These are phyloP conservation scores for Spermophilus dauricus DNA, from an alignment of 2,113 vertebrate species.

Conservation along the genomic window DNA sequence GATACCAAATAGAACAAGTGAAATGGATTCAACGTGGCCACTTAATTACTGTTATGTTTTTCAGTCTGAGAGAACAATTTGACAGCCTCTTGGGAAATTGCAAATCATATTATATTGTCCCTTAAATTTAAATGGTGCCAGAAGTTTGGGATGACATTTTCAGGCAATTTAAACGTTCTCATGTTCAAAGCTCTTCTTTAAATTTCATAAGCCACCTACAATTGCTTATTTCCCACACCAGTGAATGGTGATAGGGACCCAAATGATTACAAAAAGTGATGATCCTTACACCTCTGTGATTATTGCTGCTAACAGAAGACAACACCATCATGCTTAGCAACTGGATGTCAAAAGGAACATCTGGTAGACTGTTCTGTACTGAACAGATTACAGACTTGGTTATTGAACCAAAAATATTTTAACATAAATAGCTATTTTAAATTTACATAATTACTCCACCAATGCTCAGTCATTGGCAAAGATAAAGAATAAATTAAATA, in stretches of 20 bases:
- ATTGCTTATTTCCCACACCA: constrained; percentile 89
- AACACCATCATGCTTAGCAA: constrained; percentile 59
- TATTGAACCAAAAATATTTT: constrained; percentile 76
- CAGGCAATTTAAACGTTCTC: constrained; percentile 72
- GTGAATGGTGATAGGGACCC: constrained; percentile 81
- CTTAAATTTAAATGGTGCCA: constrained; percentile 75
- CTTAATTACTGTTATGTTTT: background rate
- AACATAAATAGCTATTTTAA: constrained; percentile 58
- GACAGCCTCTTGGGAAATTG: constrained; percentile 9
- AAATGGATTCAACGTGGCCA: background rate
- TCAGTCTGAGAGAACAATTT: constrained; percentile 32
- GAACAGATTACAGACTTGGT: constrained; percentile 71
- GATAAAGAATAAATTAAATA: constrained; percentile 51
- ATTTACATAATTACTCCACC: constrained; percentile 1
- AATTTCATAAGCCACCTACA: constrained; percentile 84
- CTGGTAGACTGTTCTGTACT: constrained; percentile 76
- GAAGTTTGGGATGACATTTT: constrained; percentile 69
- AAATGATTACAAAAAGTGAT: constrained; percentile 85
- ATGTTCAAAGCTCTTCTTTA: constrained; percentile 79
- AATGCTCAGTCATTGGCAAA: background rate
- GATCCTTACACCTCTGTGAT: constrained; percentile 80
- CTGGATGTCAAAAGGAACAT: constrained; percentile 78
- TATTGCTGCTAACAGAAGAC: constrained; percentile 79
- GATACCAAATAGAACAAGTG: constrained; percentile 21
- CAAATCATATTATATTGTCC: constrained; percentile 79